Evolutionary conservation across 2,797 vertebrate genomes (phyloP).

Genomic region (Syngnathus acus): DNA sequence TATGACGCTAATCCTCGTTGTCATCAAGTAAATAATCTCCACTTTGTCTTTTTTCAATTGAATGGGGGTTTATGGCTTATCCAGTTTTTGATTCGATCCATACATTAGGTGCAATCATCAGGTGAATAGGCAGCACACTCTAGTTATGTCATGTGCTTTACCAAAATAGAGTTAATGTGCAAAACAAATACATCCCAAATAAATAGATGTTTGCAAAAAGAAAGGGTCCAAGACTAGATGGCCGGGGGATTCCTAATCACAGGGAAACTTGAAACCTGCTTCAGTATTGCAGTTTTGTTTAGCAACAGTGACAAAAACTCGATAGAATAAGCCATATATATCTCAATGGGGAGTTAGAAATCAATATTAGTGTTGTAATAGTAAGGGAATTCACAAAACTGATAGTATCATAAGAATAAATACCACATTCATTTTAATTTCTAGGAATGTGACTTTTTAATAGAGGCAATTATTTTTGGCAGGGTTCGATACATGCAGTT

Average conservation of each 20-base stretch:
- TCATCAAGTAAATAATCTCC: not conserved
- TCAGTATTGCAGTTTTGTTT: too few species aligned
- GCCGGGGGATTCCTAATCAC: not conserved
- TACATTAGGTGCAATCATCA: not conserved
- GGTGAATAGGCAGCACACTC: not conserved
- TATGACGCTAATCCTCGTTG: not conserved
- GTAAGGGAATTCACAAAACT: too few species aligned
- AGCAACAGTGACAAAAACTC: not conserved
- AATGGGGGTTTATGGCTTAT: not conserved
- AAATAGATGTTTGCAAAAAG: too few species aligned
- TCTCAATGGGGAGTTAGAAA: not conserved
- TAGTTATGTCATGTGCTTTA: not conserved
- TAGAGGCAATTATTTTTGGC: not conserved
- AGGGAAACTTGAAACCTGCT: not conserved
- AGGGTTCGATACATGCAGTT: too few species aligned
- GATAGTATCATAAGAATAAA: too few species aligned
- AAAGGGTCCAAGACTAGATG: not conserved
- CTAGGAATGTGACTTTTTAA: not conserved
- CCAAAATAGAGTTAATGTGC: not conserved
- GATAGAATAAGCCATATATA: not conserved
- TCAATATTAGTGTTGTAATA: not conserved
- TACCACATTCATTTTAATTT: too few species aligned
- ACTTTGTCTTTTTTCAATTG: slow-evolving; percentile 3
- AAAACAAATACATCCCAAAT: not conserved
- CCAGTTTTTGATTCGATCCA: not conserved